phyloP scores from a whole-genome alignment of 2,113 vertebrate species.

The Limnothrissa miodon region DNA sequence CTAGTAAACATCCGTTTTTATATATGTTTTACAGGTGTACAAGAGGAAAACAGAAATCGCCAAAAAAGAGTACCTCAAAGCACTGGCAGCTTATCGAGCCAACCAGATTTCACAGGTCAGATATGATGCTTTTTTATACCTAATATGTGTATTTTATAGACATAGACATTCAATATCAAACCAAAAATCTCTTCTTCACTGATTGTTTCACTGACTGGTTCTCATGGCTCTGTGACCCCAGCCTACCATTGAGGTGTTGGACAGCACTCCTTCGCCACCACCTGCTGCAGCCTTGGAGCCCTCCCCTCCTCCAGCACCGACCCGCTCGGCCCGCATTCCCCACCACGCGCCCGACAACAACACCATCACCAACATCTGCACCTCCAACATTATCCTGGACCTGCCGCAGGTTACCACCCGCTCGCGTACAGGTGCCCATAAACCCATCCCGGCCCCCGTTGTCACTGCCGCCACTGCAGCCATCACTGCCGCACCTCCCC shows the following conservation, averaged over 20 bases:
- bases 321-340: conserved; percentile 55
- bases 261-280: conserved; percentile 65
- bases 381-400: conserved; percentile 78
- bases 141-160: too few species aligned
- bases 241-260: conserved; percentile 68
- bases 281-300: conserved; percentile 32
- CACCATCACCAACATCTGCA: conserved; percentile 80
- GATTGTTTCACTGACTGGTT: background rate
- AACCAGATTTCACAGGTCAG: conserved; percentile 78
- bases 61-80: conserved; percentile 87
- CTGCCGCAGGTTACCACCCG: conserved; percentile 72
- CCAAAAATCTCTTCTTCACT: background rate
- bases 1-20: background rate
- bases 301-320: background rate
- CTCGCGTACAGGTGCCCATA: conserved; percentile 68
- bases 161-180: too few species aligned
- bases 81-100: conserved; percentile 79
- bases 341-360: conserved; percentile 71
- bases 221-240: conserved; percentile 23
- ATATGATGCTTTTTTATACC: too few species aligned
- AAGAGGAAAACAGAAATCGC: conserved; percentile 87
- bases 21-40: conserved; percentile 72
- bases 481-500: conserved; percentile 45
- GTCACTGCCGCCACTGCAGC: conserved; percentile 53
- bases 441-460: conserved; percentile 55